Percentiles rank a stretch among this genome's conserved stretches.
Evolutionary conservation across 2,888 invertebrate genomes (phyloP).

Genomic region (Drosophila colorata): DNA sequence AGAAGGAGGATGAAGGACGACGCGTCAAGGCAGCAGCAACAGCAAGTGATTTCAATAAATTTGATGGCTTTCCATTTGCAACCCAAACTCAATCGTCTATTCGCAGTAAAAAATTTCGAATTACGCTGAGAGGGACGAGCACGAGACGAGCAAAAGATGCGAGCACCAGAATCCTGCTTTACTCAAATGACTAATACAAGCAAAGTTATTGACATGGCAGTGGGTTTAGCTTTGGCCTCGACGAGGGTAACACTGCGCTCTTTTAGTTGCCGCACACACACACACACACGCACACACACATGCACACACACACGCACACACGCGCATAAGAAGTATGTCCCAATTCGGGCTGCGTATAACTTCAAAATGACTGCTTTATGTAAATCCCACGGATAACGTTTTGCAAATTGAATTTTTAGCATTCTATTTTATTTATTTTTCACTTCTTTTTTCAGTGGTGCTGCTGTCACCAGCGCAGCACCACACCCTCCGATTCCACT

Average conservation of each 20-base stretch:
- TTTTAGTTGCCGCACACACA: constrained; percentile 26
- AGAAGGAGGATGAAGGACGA: constrained; percentile 46
- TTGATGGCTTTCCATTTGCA: constrained; percentile 84
- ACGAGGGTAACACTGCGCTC: constrained; percentile 65
- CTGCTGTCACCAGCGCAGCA: constrained; percentile 13
- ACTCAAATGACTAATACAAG: constrained; percentile 81
- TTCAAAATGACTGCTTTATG: constrained; percentile 84
- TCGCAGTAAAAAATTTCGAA: constrained; percentile 80
- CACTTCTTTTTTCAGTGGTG: constrained; percentile 53
- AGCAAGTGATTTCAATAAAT: constrained; percentile 85
- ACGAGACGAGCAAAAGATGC: constrained; percentile 16
- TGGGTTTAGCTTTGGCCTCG: constrained; percentile 66
- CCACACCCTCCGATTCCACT: constrained; percentile 12
- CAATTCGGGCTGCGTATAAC: constrained; percentile 79
- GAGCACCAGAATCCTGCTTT: constrained; percentile 36
- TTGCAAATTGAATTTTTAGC: constrained; percentile 83
- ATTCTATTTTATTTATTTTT: constrained; percentile 82
- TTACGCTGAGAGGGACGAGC: constrained; percentile 60
- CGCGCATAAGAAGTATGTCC: constrained; percentile 55
- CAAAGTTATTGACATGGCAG: constrained; percentile 80
- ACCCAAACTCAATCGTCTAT: constrained; percentile 81
- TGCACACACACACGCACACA: constrained; percentile 16
- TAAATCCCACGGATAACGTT: constrained; percentile 83
- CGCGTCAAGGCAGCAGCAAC: constrained; percentile 35
- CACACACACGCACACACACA: constrained; percentile 21